Evolutionary conservation across 64 coral and sea anemone genomes (phyloP).

Genomic region (Astreopora myriophthalma): DNA sequence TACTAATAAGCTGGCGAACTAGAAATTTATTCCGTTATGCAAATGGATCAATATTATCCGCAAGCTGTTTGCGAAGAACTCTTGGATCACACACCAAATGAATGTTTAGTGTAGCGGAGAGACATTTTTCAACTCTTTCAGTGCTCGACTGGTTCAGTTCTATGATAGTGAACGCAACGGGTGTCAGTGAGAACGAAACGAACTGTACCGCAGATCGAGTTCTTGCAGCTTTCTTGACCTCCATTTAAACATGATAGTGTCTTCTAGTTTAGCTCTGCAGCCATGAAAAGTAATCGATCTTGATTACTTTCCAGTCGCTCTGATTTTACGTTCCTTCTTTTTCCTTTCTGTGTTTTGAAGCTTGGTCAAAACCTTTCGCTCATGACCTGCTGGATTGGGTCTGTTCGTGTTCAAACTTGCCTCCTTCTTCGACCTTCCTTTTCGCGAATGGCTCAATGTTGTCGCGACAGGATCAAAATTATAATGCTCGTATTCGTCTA

Average conservation of each 20-base stretch:
- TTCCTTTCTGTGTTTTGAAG: slow-evolving; percentile 91
- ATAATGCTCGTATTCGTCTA: slow-evolving; percentile 94
- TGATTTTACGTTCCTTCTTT: slow-evolving; percentile 16
- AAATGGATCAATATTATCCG: too few species aligned
- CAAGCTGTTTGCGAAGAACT: too few species aligned
- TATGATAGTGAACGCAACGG: not conserved
- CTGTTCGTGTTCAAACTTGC: slow-evolving; percentile 90
- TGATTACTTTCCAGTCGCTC: not conserved
- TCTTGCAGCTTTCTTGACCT: not conserved
- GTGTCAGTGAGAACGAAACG: not conserved
- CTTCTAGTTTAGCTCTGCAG: not conserved
- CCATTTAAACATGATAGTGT: not conserved
- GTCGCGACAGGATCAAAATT: slow-evolving; percentile 58
- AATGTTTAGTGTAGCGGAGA: too few species aligned
- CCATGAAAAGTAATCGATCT: not conserved
- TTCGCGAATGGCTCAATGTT: slow-evolving; percentile 63
- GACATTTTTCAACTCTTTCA: too few species aligned
- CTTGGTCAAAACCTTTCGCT: slow-evolving; percentile 77
- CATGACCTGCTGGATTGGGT: slow-evolving; percentile 80
- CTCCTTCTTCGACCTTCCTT: slow-evolving; percentile 86
- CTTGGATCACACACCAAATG: too few species aligned
- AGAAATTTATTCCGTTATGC: too few species aligned
- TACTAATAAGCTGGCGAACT: too few species aligned
- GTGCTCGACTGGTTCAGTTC: not conserved
- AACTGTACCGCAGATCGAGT: not conserved